Base-by-base conservation (phyloP, 2,797 vertebrate genomes). In the Sebastes ruberrimus region DNA sequence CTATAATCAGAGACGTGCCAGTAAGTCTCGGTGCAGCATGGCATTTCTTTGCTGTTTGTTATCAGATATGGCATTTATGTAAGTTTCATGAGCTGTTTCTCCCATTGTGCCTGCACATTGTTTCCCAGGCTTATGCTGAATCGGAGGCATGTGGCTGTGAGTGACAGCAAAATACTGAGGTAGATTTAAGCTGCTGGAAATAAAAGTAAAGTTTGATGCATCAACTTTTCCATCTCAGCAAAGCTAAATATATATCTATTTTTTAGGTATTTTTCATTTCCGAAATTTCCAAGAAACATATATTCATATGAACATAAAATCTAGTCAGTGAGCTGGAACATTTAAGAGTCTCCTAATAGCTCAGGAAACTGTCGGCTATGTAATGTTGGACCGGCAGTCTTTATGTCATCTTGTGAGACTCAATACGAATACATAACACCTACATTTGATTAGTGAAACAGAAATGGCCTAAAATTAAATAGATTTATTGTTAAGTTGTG, bases 21-120 rank as follows among this genome's bases (percentile, higher is more conserved):
- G 42, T 25, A 33, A 68, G 27, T 71, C 6, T 13, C n/a, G 42
- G 53, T 66, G 55, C 60, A 73, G 61, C 42, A 0, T 76, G 74
- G 18, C 53, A 75, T 74, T 77, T 82, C 76, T 53, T 42, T 25
- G 57, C 33, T 2, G 25, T 82, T 86, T 33, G 38, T 11, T 62
- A 74, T 84, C 77, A 86, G 68, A 75, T 71, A 16, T 75, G 80
- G 71, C 72, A 71, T 90, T 88, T 86, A 76, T 73, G 53, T 53
- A 22, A 25, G 66, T 81, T 85, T 81, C 57, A 85, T 70, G 53
- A 81, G 62, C 27, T 78, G 55, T 65, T 74, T 77, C 13, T 35
- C 10, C 46, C 9, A 53, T 35, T 67, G 60, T 63, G 74, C 65
- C 64, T 5, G 6, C 53, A 57, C 25, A 57, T 16, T 2, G 25